phyloP scores from a whole-genome alignment of 2,113 vertebrate species.

The Thunnus thynnus region DNA sequence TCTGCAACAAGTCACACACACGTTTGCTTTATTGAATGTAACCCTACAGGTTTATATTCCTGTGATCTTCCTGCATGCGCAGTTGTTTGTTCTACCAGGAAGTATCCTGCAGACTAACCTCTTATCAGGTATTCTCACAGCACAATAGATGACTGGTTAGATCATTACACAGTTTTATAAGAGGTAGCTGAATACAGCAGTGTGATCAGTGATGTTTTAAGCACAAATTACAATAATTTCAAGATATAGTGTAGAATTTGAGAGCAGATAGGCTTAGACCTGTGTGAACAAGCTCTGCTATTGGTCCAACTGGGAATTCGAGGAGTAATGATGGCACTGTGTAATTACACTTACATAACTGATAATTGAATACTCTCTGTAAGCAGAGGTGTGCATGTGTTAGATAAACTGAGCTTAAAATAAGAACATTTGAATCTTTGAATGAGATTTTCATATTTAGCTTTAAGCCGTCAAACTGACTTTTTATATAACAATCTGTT shows the following conservation, averaged over 20 bases:
- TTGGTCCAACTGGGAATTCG: neutral
- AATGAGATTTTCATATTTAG: slow-evolving; percentile 20
- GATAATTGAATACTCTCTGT: neutral
- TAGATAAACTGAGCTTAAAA: neutral
- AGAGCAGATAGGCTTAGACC: neutral
- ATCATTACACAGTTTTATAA: slow-evolving; percentile 22
- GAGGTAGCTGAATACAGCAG: neutral
- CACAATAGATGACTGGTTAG: neutral
- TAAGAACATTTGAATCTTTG: slow-evolving; percentile 24
- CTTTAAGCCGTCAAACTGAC: slow-evolving; percentile 3
- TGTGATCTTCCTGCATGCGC: slow-evolving; percentile 52
- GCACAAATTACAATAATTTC: neutral
- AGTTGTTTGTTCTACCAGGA: slow-evolving; percentile 36
- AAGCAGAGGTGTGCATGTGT: neutral
- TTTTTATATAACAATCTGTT: slow-evolving; percentile 49
- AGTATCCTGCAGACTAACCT: slow-evolving; percentile 29
- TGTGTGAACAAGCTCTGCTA: neutral
- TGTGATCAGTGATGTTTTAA: neutral
- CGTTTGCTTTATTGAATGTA: neutral
- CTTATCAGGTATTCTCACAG: slow-evolving; percentile 49
- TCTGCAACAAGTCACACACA: neutral
- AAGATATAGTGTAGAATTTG: neutral
- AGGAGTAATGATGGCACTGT: neutral
- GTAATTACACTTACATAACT: neutral
- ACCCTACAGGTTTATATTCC: slow-evolving; percentile 41